These are phyloP conservation scores for Chironomus riparius DNA, from an alignment of 2,888 invertebrate species.

Conservation along the genomic window DNA sequence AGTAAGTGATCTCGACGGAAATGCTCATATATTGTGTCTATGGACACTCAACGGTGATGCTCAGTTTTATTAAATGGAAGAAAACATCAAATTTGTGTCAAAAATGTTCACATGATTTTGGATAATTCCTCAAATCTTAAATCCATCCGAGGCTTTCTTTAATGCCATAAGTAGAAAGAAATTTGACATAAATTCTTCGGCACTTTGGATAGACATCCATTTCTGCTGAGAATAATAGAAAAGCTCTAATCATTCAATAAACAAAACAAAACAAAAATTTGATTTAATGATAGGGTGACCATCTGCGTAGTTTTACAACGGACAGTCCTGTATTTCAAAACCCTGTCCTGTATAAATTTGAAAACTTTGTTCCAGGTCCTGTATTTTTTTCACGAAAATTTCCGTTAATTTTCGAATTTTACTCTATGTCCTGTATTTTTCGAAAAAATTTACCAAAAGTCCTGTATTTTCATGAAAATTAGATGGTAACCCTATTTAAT, in stretches of 20 bases:
- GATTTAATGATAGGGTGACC: too few species aligned
- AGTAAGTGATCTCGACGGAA: background rate
- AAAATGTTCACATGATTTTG: constrained; percentile 5
- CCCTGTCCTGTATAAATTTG: too few species aligned
- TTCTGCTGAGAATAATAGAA: background rate
- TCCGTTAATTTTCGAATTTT: too few species aligned
- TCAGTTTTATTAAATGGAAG: background rate
- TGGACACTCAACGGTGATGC: too few species aligned
- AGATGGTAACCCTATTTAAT: too few species aligned
- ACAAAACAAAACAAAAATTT: background rate
- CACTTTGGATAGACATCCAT: background rate
- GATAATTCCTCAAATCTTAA: background rate
- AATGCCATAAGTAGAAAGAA: background rate
- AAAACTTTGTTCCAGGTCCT: too few species aligned
- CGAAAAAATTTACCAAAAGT: too few species aligned
- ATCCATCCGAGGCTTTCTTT: background rate
- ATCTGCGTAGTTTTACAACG: too few species aligned
- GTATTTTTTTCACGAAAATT: too few species aligned
- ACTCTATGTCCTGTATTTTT: too few species aligned
- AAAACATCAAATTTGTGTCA: background rate
- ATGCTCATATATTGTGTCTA: background rate
- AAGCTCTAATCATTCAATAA: background rate
- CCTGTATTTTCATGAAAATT: too few species aligned
- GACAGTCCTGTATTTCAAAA: too few species aligned
- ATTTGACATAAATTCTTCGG: background rate